Percentiles rank a stretch among this genome's conserved stretches.
Evolutionary conservation across 2,113 vertebrate species (phyloP).

Genomic region (Eubucco bourcierii): DNA sequence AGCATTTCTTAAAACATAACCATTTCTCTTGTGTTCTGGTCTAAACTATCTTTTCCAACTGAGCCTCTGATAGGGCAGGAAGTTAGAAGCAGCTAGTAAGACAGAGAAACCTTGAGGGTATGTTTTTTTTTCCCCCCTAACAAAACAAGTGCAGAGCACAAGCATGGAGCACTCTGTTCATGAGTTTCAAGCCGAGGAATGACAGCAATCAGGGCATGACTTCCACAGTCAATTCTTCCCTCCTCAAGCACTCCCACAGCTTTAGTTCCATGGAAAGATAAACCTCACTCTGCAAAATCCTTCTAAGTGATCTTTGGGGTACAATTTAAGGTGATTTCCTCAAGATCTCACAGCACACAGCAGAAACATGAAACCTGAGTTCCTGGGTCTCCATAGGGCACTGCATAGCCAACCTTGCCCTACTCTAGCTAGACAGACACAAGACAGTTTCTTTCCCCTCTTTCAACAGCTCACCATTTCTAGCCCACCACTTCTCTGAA

Average conservation of each 20-base stretch:
- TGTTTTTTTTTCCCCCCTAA: rapidly evolving
- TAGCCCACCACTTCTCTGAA: background rate
- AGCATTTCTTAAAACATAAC: background rate
- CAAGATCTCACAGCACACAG: rapidly evolving
- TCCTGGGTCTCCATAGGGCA: background rate
- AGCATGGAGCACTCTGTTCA: background rate
- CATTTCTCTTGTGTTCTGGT: background rate
- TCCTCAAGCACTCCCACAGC: background rate
- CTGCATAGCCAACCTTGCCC: background rate
- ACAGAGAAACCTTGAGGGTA: background rate
- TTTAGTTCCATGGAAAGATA: background rate
- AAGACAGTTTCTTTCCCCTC: background rate
- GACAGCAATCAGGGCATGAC: background rate
- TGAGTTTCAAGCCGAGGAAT: background rate
- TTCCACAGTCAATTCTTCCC: background rate
- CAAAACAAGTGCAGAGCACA: no score
- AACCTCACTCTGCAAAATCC: background rate
- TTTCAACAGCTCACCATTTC: background rate
- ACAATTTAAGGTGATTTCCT: background rate
- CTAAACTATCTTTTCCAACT: background rate
- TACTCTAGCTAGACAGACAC: background rate
- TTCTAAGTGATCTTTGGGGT: background rate
- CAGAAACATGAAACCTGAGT: background rate
- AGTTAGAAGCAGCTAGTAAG: background rate
- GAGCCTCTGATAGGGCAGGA: background rate